phyloP scores from a whole-genome alignment of 1,140 invertebrate genomes.

The Trissolcus basalis region DNA sequence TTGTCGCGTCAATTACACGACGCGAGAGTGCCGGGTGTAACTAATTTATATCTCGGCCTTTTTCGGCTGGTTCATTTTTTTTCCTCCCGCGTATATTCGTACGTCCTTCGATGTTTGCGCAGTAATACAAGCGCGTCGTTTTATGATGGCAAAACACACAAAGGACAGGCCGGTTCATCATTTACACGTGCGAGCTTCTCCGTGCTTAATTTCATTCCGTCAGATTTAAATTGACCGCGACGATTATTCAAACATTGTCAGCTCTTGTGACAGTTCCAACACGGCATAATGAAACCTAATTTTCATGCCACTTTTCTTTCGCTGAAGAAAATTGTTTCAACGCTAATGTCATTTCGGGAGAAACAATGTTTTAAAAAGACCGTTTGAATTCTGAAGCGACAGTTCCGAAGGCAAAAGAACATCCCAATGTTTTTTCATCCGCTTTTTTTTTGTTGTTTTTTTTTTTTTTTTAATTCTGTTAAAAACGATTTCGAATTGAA shows the following conservation, averaged over 20 bases:
- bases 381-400: too few species aligned
- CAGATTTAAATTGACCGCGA: conserved; percentile 21
- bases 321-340: too few species aligned
- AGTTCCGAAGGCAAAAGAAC: too few species aligned
- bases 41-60: conserved; percentile 13
- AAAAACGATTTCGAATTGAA: too few species aligned
- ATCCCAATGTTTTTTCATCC: too few species aligned
- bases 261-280: too few species aligned
- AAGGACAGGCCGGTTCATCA: conserved; percentile 19
- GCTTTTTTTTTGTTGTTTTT: too few species aligned
- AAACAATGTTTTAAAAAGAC: too few species aligned
- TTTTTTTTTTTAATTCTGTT: too few species aligned
- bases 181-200: conserved; percentile 14
- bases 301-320: too few species aligned
- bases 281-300: background rate
- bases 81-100: background rate
- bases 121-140: conserved; percentile 13
- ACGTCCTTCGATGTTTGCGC: conserved; percentile 6
- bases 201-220: conserved; percentile 16
- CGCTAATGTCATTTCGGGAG: too few species aligned
- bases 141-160: conserved; percentile 27
- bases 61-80: too few species aligned
- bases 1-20: background rate
- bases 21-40: background rate
- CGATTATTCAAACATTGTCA: conserved; percentile 8